Conservation (phyloP, 2,113 vertebrate genomes). For the Sturnira hondurensis region DNA sequence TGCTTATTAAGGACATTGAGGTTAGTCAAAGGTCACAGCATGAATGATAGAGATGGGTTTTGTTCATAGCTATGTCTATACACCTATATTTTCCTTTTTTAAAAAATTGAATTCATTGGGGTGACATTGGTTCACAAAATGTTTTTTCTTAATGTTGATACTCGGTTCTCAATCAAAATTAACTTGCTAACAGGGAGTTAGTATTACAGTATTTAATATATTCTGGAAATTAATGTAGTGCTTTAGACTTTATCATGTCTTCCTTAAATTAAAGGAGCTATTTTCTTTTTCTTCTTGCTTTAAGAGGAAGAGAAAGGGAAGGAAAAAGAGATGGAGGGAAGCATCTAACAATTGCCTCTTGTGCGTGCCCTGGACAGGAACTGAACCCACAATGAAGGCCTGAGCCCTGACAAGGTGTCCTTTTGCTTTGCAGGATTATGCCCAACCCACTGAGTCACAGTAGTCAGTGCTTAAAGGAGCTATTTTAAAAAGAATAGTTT, state of each 20-base stretch:
- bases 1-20: not conserved
- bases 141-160: not conserved
- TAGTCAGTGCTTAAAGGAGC: not conserved
- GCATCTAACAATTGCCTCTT: too few relatives aligned
- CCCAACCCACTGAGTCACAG: too few relatives aligned
- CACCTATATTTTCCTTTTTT: not conserved
- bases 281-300: not conserved
- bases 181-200: not conserved
- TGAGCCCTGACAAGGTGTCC: too few relatives aligned
- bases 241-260: conserved; percentile 13
- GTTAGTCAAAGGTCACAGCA: not conserved
- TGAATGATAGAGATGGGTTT: not conserved
- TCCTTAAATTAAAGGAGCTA: conserved; percentile 9
- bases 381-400: too few relatives aligned
- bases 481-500: conserved; percentile 3
- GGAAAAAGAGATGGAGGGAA: too few relatives aligned
- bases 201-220: not conserved
- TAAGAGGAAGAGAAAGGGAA: too few relatives aligned
- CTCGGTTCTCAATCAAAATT: not conserved
- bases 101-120: not conserved
- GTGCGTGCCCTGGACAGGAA: too few relatives aligned
- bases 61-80: not conserved
- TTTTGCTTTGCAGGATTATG: too few relatives aligned
- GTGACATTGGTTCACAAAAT: not conserved
- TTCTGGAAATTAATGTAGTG: not conserved